Evolutionary conservation across 2,888 invertebrate genomes (phyloP).

Genomic region (Netelia virgata): DNA sequence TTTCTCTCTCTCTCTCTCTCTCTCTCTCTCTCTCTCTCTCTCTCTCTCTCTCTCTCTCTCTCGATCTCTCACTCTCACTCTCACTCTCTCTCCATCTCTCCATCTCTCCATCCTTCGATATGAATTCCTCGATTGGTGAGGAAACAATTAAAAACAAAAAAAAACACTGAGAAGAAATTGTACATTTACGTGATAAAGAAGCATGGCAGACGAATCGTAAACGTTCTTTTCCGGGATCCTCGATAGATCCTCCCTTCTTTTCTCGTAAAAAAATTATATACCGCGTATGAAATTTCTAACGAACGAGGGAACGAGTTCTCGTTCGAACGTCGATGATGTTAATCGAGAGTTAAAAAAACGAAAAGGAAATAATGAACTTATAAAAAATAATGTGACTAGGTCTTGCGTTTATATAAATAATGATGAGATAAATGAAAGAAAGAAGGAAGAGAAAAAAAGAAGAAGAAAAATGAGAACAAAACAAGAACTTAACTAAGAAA

Average conservation of each 20-base stretch:
- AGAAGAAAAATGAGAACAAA: slow-evolving; percentile 55
- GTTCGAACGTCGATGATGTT: slow-evolving; percentile 39
- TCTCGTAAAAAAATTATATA: slow-evolving; percentile 21
- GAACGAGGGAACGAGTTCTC: slow-evolving; percentile 32
- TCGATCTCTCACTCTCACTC: background rate
- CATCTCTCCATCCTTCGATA: background rate
- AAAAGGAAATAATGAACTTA: too few species aligned
- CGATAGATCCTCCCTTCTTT: slow-evolving; percentile 24
- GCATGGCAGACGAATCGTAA: background rate
- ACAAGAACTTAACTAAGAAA: slow-evolving; percentile 73
- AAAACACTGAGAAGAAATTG: background rate
- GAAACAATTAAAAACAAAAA: slow-evolving; percentile 3
- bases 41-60: background rate
- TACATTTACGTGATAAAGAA: background rate
- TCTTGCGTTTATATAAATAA: slow-evolving; percentile 78
- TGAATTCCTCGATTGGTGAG: background rate
- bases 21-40: background rate
- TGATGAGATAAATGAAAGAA: slow-evolving; percentile 70
- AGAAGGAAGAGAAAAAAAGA: slow-evolving; percentile 55
- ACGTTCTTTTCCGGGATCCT: slow-evolving; percentile 37
- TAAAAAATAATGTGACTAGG: slow-evolving; percentile 64
- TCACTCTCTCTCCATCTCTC: background rate
- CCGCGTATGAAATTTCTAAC: background rate
- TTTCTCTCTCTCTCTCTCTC: background rate
- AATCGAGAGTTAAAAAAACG: background rate